phyloP scores from a whole-genome alignment of 2,113 vertebrate genomes.

The Perca flavescens region DNA sequence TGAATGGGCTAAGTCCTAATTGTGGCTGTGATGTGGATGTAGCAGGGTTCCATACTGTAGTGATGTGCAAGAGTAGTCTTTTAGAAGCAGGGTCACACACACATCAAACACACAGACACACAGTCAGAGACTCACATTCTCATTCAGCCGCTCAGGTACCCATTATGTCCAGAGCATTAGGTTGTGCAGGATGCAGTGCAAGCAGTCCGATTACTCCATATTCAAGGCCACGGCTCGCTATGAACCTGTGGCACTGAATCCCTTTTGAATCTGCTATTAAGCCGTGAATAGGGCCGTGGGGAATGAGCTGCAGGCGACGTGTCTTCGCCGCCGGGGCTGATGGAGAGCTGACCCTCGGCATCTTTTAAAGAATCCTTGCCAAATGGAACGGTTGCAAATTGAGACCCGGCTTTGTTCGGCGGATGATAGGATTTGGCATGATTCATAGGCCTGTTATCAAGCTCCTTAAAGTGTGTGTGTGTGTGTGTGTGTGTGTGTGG shows the following conservation, averaged over 20 bases:
- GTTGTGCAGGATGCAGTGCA: not conserved
- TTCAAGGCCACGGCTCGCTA: conserved; percentile 55
- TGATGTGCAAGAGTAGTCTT: not conserved
- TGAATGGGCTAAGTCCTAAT: not conserved
- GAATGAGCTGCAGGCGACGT: conserved; percentile 33
- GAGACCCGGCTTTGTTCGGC: conserved; percentile 53
- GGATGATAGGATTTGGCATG: conserved; percentile 48
- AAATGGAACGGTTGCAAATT: conserved; percentile 56
- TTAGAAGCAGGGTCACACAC: not conserved
- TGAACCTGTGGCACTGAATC: conserved; percentile 40
- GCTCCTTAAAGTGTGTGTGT: conserved; percentile 6
- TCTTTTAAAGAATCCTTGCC: conserved; percentile 11
- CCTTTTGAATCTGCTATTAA: conserved; percentile 52
- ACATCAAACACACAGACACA: not conserved
- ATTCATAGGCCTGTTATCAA: conserved; percentile 55
- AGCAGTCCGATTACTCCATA: conserved; percentile 48
- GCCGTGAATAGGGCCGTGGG: conserved; percentile 42
- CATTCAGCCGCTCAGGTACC: not conserved
- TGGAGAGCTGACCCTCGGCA: conserved; percentile 49
- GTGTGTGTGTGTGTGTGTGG: conserved; percentile 18
- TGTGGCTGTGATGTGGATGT: not conserved
- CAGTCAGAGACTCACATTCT: not conserved
- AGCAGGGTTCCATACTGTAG: not conserved
- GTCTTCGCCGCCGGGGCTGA: conserved; percentile 26
- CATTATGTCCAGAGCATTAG: conserved; percentile 2